Evolutionary conservation across 1,140 invertebrate species (phyloP), one percentile per base, ranked within the genome.

Genomic region (Sinella curviseta): DNA sequence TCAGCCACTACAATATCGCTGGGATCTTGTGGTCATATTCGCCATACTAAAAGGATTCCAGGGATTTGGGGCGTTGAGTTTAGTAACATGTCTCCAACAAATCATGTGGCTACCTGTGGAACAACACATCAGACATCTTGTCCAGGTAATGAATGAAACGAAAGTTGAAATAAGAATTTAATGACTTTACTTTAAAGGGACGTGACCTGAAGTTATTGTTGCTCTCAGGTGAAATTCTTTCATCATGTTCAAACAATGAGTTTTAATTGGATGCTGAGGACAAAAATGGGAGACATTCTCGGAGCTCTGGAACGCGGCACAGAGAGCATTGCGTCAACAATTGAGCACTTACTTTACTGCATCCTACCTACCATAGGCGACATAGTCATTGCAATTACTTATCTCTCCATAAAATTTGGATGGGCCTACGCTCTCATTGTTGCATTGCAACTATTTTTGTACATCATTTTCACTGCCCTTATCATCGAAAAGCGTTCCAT

Each of bases 401-500:
- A 93, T 86, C 98, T 99, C 83, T 87, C 96, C 20, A 89, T 90
- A 30, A 89, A 90, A 8, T 99, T 98, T 86, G 97, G 98, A 85
- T 91, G 90, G 76, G 97, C 95, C 92, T 99, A 98, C 87, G 97
- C 96, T 2, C 85, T 98, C 0, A 97, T 99, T 84, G 94, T 98
- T 0, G 96, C 98, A 85, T 83, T 91, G 0, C 97, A 96, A 24
- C 99, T 99, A 96, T 86, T 90, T 36, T 85, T 97, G 12, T 99
- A 98, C 88, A 93, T 99, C 84, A 95, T 89, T 84, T 89, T 91
- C 20, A 98, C 97, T 14, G 93, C 99, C 84, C 85, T 87, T 12
- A 89, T 99, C 26, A 99, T 97, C 0, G 97, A 99, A 88, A 99
- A 97, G 97, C 89, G 97, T 39, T 98, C 96, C 0, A 97, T 98